These are phyloP conservation scores for Drymonia ruficornis DNA, from an alignment of 2,888 invertebrate genomes.

Conservation along the genomic window DNA sequence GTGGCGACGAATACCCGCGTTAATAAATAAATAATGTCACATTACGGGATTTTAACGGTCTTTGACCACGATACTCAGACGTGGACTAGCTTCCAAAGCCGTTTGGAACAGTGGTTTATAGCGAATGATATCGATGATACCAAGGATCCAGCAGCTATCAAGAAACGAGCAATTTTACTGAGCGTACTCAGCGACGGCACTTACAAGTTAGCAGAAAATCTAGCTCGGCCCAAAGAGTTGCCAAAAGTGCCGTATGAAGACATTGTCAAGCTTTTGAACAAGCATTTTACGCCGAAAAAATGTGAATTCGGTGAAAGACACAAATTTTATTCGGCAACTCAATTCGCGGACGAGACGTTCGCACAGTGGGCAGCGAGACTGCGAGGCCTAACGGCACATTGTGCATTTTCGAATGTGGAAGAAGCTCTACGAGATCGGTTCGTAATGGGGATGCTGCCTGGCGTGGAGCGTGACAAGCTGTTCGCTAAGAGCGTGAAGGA, in stretches of 20 bases:
- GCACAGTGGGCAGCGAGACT: constrained; percentile 35
- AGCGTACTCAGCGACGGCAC: constrained; percentile 28
- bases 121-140: constrained; percentile 22
- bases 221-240: constrained; percentile 28
- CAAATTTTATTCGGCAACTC: constrained; percentile 36
- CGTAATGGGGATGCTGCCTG: constrained; percentile 32
- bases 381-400: constrained; percentile 28
- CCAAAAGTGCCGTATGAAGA: constrained; percentile 23
- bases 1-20: not conserved
- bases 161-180: constrained; percentile 21
- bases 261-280: constrained; percentile 27
- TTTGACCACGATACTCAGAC: constrained; percentile 26
- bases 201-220: constrained; percentile 23
- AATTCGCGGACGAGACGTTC: constrained; percentile 26
- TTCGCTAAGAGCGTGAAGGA: constrained; percentile 26
- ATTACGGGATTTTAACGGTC: constrained; percentile 15
- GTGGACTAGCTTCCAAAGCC: not conserved
- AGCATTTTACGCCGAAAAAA: constrained; percentile 36
- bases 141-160: constrained; percentile 15
- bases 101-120: constrained; percentile 28
- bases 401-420: constrained; percentile 29
- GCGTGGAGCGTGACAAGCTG: constrained; percentile 34
- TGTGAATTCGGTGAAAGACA: constrained; percentile 38
- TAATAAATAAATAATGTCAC: not conserved
- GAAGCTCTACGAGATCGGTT: constrained; percentile 33